A percentile compares a stretch with the other conserved stretches of the same genome.
These are phyloP conservation scores for Stratiomys singularior DNA, from an alignment of 2,888 invertebrate genomes.

Conservation along the genomic window DNA sequence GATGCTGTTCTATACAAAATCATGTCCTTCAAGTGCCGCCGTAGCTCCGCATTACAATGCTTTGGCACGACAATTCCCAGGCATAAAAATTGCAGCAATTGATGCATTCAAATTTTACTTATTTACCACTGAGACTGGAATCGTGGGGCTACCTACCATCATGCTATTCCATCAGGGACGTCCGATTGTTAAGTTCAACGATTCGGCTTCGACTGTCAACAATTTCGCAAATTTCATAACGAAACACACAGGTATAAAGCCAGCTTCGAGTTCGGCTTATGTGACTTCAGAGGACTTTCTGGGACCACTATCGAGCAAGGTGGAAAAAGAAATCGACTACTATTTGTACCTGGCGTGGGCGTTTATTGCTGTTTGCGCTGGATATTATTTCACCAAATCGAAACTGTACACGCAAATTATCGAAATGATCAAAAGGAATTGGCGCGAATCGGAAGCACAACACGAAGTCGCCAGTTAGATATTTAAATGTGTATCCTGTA, in stretches of 20 bases:
- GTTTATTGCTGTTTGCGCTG: conserved; percentile 79
- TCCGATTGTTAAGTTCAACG: conserved; percentile 85
- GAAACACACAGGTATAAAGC: conserved; percentile 77
- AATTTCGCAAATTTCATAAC: conserved; percentile 82
- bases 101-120: conserved; percentile 86
- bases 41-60: conserved; percentile 93
- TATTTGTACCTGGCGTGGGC: conserved; percentile 85
- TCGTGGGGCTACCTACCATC: conserved; percentile 89
- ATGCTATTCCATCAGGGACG: conserved; percentile 91
- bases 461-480: conserved; percentile 57
- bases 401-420: conserved; percentile 81
- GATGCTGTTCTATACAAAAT: conserved; percentile 88
- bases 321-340: conserved; percentile 81
- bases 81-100: conserved; percentile 86
- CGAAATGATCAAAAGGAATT: conserved; percentile 85
- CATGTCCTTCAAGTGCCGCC: conserved; percentile 90
- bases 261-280: conserved; percentile 70
- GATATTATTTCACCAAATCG: conserved; percentile 82
- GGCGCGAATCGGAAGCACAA: conserved; percentile 83
- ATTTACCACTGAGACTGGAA: conserved; percentile 91
- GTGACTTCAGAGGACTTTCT: conserved; percentile 80
- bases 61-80: conserved; percentile 85
- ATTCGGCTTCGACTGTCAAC: conserved; percentile 81
- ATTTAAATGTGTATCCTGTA: neutral
- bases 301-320: conserved; percentile 84